Evolutionary conservation across 2,888 invertebrate genomes (phyloP), one percentile per base, ranked within the genome.

Genomic region (Leucania comma): DNA sequence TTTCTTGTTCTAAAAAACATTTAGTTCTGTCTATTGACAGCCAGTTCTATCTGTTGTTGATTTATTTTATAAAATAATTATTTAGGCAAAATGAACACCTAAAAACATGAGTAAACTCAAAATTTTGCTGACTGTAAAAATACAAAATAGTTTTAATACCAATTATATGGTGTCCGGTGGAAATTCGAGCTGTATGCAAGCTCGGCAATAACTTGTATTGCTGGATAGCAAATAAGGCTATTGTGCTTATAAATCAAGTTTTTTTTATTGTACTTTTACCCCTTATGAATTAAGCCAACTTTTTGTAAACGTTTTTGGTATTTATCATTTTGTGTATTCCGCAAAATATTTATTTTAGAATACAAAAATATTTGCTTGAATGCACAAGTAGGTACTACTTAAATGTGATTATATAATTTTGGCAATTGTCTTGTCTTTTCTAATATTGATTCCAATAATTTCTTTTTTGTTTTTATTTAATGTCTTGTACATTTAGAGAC

Each of bases 141-240:
- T 46, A 65, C 42, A 66, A 53, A 80, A 76, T 65, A 76, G 65
- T 72, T 75, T 80, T 78, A 54, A 70, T 58, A 75, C 53, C 24
- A 66, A 57, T 73, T 69, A 60, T 66, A 59, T 69, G 63, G 51
- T 72, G 77, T 83, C 84, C 80, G 77, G 80, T 82, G 20, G 68
- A 35, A 80, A 83, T 70, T 73, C 12, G 73, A 83, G 35, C 73
- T 56, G 32, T 32, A 4, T 80, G 78, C 71, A 32, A 22, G 61
- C 32, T 73, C 65, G 62, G 77, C 72, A 74, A 80, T 82, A 84
- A 80, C 68, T 46, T 24, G 73, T 82, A 84, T 84, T 74, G 80
- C 84, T 69, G 56, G 78, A 72, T 65, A 6, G 74, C 78, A 71
- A 70, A 80, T 83, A 56, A 57, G 24, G 22, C 61, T 56, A 82